Evolutionary conservation across 2,888 invertebrate species (phyloP), one percentile per base, ranked within the genome.

Genomic region (Epinotia demarniana): DNA sequence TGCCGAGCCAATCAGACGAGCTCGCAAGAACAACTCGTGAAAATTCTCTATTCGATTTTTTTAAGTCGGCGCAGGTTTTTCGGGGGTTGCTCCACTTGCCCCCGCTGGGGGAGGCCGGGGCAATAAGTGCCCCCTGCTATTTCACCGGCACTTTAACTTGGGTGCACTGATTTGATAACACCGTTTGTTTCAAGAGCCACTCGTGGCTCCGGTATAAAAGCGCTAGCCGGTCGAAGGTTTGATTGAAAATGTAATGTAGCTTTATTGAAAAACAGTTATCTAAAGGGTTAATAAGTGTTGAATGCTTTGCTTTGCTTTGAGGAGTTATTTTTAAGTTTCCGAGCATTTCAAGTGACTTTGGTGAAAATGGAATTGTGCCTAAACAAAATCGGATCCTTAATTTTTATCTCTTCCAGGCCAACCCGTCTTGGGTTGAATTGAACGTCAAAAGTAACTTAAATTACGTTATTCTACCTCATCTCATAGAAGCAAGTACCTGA

Each of bases 131-230:
- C 92, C 87, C 91, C 90, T 88, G 88, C 90, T 91, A 91, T 92
- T 93, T 91, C 91, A 91, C 91, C 89, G 92, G 89, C 89, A 90
- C 92, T 92, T 92, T 90, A 92, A 92, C 91, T 90, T 86, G 90
- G 91, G 90, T 91, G 93, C 92, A 92, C 88, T 93, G 93, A 93
- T 93, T 93, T 93, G 93, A 93, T 93, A 93, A 93, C 91, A 88
- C 91, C 92, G 91, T 93, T 93, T 92, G 92, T 92, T 92, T 89
- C 90, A 88, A 93, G 92, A 85, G 86, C 87, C 86, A 86, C 89
- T 90, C 85, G 83, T 82, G 83, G 85, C 82, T 84, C 80, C 78
- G 82, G 86, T 84, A 83, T 82, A 81, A 80, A 82, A 82, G 81
- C 80, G 76, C 70, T 74, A 49, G 27, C 57, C 67, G 67, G 72